Evolutionary conservation across 2,888 invertebrate genomes (phyloP).

Genomic region (Osmoderma eremita): DNA sequence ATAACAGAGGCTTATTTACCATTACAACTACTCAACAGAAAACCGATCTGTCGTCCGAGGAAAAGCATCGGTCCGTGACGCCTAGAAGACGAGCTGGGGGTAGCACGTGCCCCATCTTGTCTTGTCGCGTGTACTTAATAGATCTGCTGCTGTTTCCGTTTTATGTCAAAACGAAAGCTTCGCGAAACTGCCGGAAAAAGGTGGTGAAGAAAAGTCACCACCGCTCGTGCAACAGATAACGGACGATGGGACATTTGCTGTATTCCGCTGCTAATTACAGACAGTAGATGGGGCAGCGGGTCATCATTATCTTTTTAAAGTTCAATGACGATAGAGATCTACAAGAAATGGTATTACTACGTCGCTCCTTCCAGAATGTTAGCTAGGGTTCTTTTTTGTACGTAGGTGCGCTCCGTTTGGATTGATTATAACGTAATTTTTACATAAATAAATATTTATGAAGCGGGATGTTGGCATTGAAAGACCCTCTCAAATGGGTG

Average conservation of each 20-base stretch:
- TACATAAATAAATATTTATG: too few relatives aligned
- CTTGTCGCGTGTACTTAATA: slow-evolving; percentile 45
- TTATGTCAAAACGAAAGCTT: slow-evolving; percentile 7
- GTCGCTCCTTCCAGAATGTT: too few relatives aligned
- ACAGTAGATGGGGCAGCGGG: background rate
- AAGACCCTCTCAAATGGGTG: too few relatives aligned
- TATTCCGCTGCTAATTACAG: background rate
- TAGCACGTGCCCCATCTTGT: slow-evolving; percentile 43
- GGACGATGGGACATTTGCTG: background rate
- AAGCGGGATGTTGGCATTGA: too few relatives aligned
- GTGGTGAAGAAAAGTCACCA: background rate
- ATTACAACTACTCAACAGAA: slow-evolving; percentile 51
- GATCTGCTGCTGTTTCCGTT: slow-evolving; percentile 30
- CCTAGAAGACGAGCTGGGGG: slow-evolving; percentile 18
- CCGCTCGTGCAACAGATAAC: slow-evolving; percentile 10
- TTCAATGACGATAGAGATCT: slow-evolving; percentile 19
- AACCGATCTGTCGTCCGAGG: slow-evolving; percentile 56
- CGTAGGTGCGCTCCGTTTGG: too few relatives aligned
- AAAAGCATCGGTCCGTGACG: slow-evolving; percentile 49
- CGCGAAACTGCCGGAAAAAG: slow-evolving; percentile 26
- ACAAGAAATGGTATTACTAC: slow-evolving; percentile 10
- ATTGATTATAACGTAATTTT: too few relatives aligned
- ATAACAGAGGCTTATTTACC: slow-evolving; percentile 6
- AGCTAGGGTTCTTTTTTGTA: too few relatives aligned
- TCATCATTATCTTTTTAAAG: slow-evolving; percentile 11